Conservation (phyloP, 1,140 invertebrate species). For the Leguminivora glycinivorella region DNA sequence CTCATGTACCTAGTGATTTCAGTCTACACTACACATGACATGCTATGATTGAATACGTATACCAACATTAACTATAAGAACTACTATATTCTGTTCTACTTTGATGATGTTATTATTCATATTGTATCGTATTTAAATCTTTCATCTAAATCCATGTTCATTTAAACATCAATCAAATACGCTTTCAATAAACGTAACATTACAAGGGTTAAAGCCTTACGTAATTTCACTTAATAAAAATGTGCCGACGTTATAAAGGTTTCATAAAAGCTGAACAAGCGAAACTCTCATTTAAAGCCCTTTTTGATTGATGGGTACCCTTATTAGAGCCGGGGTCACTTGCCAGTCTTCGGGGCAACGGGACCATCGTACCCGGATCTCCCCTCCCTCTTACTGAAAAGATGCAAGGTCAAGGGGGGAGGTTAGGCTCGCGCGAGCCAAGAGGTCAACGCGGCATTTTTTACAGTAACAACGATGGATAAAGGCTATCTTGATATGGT, state of each 20-base stretch:
- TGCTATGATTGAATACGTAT: too few relatives aligned
- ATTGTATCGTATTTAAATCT: neutral
- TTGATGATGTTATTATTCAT: too few relatives aligned
- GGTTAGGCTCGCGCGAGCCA: neutral
- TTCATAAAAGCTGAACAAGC: conserved; percentile 27
- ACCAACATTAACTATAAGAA: too few relatives aligned
- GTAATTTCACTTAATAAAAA: conserved; percentile 28
- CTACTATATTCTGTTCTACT: too few relatives aligned
- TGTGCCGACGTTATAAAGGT: conserved; percentile 24
- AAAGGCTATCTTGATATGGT: neutral
- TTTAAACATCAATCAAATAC: neutral
- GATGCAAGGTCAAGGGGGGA: conserved; percentile 10
- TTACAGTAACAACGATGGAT: conserved; percentile 16
- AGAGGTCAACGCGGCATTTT: conserved; percentile 21
- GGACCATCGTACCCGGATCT: neutral
- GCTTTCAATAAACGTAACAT: neutral
- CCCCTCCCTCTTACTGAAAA: conserved; percentile 9
- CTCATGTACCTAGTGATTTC: too few relatives aligned
- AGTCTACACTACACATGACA: too few relatives aligned
- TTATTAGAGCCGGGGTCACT: conserved; percentile 24
- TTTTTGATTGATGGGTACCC: conserved; percentile 25
- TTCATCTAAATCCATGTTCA: neutral
- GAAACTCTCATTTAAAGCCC: conserved; percentile 25
- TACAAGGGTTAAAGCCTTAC: conserved; percentile 17
- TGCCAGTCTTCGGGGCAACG: conserved; percentile 11